Base-by-base conservation (phyloP, 2,888 invertebrate species). In the Gisinianus flammeolus region DNA sequence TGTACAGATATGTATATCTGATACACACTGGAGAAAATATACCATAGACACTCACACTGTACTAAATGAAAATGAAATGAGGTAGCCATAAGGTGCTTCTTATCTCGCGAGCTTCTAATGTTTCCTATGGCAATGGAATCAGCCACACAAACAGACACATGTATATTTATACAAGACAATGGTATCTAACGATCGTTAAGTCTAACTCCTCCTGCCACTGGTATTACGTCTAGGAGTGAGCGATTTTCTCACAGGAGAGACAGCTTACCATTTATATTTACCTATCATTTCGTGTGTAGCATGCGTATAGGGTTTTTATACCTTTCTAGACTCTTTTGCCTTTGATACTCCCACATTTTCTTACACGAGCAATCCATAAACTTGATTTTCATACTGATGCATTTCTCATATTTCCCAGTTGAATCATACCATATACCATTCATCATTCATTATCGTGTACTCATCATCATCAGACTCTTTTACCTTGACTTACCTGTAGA, bases 261-360 rank as follows among this genome's bases (percentile, higher is more conserved):
- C 72, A 72, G 72, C 72, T 72, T 72, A 56, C 58, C 72, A 72
- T 72, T 72, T 72, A 72, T 72, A 58, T 72, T 72, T 72, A 72
- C 72, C 72, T 58, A 72, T 72, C 72, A 72, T 72, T 72, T 54
- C 58, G 22, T 30, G 22, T 56, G 19, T 56, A 71, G 56, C 28
- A 10, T 12, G 19, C 56, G 16, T 56, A n/a, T 56, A 22, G 56
- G 56, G 28, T 70, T 52, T 24, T 28, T 5, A n/a, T 67, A 67
- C 31, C 52, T 44, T 10, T 56, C 58, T 56, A 56, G 28, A 24
- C 30, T 64, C 64, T 30, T 26, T 64, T 31, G 56, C 58, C 24
- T 58, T 22, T 58, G 71, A 71, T 71, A 71, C 56, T 30, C 71
- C 72, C 72, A 72, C 58, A 56, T 58, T 70, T 24, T 31, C 24